Evolutionary conservation across 2,113 vertebrate species (phyloP).

Genomic region (Cynopterus brachyotis): DNA sequence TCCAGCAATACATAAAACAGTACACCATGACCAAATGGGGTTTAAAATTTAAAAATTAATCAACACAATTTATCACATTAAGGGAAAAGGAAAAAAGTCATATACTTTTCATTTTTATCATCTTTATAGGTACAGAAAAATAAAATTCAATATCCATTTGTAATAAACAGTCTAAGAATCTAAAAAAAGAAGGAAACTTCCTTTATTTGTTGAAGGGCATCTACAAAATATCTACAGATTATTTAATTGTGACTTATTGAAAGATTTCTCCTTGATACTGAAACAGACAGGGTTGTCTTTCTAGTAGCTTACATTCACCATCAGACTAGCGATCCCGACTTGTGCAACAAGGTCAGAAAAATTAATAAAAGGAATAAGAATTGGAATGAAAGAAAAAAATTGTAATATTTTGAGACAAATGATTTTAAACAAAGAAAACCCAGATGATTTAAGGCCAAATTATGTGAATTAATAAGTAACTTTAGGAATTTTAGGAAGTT

Average conservation of each 20-base stretch:
- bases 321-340: neutral
- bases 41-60: neutral
- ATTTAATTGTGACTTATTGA: neutral
- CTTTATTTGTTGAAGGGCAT: neutral
- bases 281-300: neutral
- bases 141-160: neutral
- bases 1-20: neutral
- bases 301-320: neutral
- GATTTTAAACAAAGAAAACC: neutral
- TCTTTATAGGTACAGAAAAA: neutral
- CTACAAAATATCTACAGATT: neutral
- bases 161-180: neutral
- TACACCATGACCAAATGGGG: neutral
- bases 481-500: neutral
- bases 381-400: neutral
- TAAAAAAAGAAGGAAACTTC: neutral
- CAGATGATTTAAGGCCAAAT: neutral
- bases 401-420: neutral
- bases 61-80: neutral
- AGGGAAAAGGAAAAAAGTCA: neutral
- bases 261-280: neutral
- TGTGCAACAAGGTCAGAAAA: neutral
- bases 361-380: neutral
- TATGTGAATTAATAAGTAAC: neutral
- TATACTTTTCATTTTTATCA: neutral